Evolutionary conservation across 2,888 invertebrate species (phyloP).

Genomic region (Drosophila nigricruria): DNA sequence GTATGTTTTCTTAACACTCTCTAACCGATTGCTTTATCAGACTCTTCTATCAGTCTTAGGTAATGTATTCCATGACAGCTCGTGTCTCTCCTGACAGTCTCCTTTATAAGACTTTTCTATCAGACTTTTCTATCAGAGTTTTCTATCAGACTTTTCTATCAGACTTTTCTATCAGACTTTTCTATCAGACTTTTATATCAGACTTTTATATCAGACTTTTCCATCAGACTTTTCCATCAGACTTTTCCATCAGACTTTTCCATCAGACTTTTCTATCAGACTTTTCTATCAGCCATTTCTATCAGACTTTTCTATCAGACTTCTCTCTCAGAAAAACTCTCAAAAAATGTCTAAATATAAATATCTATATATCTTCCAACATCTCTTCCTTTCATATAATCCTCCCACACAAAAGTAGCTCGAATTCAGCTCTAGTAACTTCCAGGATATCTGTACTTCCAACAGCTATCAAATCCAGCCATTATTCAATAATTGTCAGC

Average conservation of each 20-base stretch:
- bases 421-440: neutral
- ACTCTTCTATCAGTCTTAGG: neutral
- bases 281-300: neutral
- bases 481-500: constrained; percentile 39
- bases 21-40: neutral
- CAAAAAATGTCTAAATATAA: too few relatives aligned
- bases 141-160: too few relatives aligned
- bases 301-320: neutral
- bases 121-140: neutral
- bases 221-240: neutral
- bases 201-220: neutral
- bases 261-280: neutral
- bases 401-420: neutral
- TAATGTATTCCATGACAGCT: too few relatives aligned
- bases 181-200: neutral
- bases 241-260: neutral
- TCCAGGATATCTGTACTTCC: neutral
- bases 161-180: neutral
- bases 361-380: neutral
- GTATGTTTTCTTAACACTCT: neutral
- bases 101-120: neutral
- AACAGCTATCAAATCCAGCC: neutral
- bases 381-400: neutral
- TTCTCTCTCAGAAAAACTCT: neutral
- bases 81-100: too few relatives aligned